Conservation (phyloP, 2,797 vertebrate species). For the Lemur catta region DNA sequence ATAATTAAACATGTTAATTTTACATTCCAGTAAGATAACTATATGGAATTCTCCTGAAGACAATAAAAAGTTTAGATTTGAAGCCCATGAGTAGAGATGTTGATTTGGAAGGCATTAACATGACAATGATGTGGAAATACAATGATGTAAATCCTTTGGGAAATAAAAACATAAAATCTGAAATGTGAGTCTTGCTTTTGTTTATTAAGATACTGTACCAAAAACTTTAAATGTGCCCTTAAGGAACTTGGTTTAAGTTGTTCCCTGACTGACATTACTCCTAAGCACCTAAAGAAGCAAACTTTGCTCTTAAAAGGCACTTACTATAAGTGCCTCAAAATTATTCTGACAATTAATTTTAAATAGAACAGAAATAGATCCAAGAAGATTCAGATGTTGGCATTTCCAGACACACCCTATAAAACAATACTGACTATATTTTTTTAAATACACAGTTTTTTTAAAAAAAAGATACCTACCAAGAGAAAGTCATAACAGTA, state of each 20-base stretch:
- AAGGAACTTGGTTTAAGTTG: background rate
- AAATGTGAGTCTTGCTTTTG: background rate
- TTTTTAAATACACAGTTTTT: background rate
- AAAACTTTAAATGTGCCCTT: background rate
- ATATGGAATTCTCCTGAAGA: background rate
- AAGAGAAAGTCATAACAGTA: background rate
- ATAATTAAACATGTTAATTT: background rate
- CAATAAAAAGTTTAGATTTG: background rate
- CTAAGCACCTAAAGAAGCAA: background rate
- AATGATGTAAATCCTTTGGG: background rate
- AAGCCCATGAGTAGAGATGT: background rate
- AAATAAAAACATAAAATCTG: background rate
- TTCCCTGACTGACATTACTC: background rate
- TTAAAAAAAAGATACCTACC: background rate
- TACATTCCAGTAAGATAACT: background rate
- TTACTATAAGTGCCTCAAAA: conserved; percentile 21
- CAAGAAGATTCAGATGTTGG: background rate
- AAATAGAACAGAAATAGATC: conserved; percentile 9
- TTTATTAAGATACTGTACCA: background rate
- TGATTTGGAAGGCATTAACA: background rate
- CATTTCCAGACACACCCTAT: background rate
- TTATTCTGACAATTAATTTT: background rate
- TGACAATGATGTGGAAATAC: background rate
- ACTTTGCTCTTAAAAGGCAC: background rate
- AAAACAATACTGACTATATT: background rate